A percentile compares a stretch with the other conserved stretches of the same genome.
These are phyloP conservation scores for Poeciliopsis retropinna DNA, from an alignment of 2,113 vertebrate genomes.

Conservation along the genomic window DNA sequence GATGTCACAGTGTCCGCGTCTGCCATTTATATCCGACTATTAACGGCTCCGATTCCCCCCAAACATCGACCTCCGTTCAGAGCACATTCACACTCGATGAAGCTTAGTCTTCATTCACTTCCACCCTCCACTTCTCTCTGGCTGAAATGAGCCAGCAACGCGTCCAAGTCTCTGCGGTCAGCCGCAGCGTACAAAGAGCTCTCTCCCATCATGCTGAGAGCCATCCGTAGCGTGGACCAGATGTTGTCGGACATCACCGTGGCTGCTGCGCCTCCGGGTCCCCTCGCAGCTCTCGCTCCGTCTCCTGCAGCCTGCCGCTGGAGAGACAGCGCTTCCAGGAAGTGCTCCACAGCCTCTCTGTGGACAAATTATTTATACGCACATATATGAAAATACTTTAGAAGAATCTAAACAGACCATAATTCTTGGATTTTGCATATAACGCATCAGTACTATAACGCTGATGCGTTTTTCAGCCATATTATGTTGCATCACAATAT, in stretches of 20 bases:
- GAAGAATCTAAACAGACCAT: background rate
- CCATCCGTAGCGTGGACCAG: constrained; percentile 97
- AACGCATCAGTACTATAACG: too few relatives aligned
- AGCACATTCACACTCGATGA: constrained; percentile 77
- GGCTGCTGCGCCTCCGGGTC: constrained; percentile 77
- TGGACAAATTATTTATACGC: background rate
- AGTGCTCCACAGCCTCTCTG: constrained; percentile 98
- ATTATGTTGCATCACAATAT: too few relatives aligned
- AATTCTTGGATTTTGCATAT: background rate
- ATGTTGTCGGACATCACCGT: constrained; percentile 99
- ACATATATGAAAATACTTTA: background rate
- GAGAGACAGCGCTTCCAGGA: constrained; percentile 94
- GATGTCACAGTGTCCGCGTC: constrained; percentile 57
- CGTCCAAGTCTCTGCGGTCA: constrained; percentile 88
- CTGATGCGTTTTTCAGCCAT: too few relatives aligned
- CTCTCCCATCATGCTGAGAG: constrained; percentile 97
- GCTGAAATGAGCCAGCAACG: constrained; percentile 88
- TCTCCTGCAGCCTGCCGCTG: constrained; percentile 90
- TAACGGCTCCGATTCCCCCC: constrained; percentile 40
- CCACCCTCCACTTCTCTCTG: constrained; percentile 86
- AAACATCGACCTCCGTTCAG: constrained; percentile 62
- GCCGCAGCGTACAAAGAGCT: constrained; percentile 92
- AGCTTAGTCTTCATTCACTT: constrained; percentile 76
- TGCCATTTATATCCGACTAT: constrained; percentile 21
- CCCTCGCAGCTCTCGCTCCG: constrained; percentile 75